Base-by-base conservation (phyloP, 2,113 vertebrate species). In the Sporophila hypoxantha region DNA sequence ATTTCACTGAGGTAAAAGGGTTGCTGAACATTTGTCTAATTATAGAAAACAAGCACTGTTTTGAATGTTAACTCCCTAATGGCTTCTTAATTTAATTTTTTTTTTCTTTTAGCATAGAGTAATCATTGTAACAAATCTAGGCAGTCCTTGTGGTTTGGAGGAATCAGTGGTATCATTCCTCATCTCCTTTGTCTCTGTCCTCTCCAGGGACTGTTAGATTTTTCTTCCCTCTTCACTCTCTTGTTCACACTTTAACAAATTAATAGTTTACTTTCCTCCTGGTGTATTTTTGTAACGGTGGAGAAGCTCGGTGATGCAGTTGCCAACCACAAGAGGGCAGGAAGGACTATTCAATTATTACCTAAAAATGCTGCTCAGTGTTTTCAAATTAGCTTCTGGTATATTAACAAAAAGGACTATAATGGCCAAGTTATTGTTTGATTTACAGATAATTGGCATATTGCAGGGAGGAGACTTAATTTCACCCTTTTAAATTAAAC, bases 371-470 rank as follows among this genome's bases (percentile, higher is more conserved):
- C 94, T 8, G 75, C 88, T 95, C 96, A 88, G 87, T 96, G 91
- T 97, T 97, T 97, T 97, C 97, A 97, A 97, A 98, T 98, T 98
- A 98, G 96, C 96, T 98, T 96, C 96, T 97, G 96, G 94, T 97
- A 97, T 98, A 97, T 97, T 97, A 97, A 98, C 97, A 98, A 97
- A 98, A 97, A 97, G 95, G 95, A 96, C 94, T 97, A 98, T 98
- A 98, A 98, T 98, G 97, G 97, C 97, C 96, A 97, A 97, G 97
- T 98, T 97, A 97, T 97, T 98, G 98, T 99, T 99, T 99, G 98
- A 99, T 98, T 97, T 98, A 96, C 96, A 97, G 98, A 98, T 98
- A 98, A 98, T 98, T 98, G 97, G 97, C 97, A 98, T 97, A 97
- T 97, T 95, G 97, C 95, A 95, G 96, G 95, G 95, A 98, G 97